phyloP scores from a whole-genome alignment of 2,888 invertebrate genomes.

The Disparrhopalites patrizii region DNA sequence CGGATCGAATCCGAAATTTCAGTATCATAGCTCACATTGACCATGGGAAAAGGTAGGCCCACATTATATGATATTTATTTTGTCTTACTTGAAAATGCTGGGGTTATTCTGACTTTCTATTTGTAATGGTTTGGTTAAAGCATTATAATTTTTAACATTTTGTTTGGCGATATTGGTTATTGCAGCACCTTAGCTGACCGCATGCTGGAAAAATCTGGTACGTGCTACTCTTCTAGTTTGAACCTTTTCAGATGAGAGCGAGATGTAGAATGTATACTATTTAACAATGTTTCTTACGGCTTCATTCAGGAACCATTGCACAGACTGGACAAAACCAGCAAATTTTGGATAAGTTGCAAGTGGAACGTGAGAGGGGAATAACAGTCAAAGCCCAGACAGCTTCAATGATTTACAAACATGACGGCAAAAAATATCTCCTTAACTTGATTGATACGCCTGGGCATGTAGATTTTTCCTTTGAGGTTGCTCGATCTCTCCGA shows the following conservation, averaged over 20 bases:
- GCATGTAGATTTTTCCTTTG: conserved; percentile 96
- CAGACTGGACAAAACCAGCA: conserved; percentile 51
- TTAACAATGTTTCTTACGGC: too few species aligned
- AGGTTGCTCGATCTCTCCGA: conserved; percentile 82
- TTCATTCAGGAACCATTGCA: conserved; percentile 49
- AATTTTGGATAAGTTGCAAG: conserved; percentile 60
- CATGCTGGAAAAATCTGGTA: conserved; percentile 86
- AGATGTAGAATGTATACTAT: too few species aligned
- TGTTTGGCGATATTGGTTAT: neutral
- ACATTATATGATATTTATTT: neutral
- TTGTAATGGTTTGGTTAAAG: neutral
- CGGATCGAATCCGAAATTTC: conserved; percentile 73
- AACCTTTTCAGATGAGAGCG: too few species aligned
- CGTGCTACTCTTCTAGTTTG: conserved; percentile 52
- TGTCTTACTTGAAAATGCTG: neutral
- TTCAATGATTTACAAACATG: conserved; percentile 68
- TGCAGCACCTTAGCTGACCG: conserved; percentile 84
- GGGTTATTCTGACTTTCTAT: neutral
- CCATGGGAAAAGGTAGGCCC: conserved; percentile 74
- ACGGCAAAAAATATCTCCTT: conserved; percentile 65
- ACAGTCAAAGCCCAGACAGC: conserved; percentile 98
- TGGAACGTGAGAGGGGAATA: conserved; percentile 93
- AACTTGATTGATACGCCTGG: conserved; percentile 98
- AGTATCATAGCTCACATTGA: conserved; percentile 99
- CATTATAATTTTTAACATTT: neutral